phyloP scores from a whole-genome alignment of 2,113 vertebrate genomes.

The Hucho hucho region DNA sequence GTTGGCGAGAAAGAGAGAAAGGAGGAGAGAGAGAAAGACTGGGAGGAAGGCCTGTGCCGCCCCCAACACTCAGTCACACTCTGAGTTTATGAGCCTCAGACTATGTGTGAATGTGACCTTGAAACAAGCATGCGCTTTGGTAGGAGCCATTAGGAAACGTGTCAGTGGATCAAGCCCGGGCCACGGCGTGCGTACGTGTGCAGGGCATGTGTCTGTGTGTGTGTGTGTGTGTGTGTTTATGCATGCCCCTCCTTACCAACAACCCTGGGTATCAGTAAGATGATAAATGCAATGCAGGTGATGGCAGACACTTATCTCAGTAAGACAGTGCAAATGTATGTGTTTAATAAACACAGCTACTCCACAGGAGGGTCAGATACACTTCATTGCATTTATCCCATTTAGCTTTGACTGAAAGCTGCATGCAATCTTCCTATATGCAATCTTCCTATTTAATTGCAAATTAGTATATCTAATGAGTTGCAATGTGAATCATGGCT shows the following conservation, averaged over 20 bases:
- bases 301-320: conserved; percentile 24
- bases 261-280: conserved; percentile 17
- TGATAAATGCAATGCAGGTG: conserved; percentile 20
- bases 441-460: not conserved
- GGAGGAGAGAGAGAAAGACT: not conserved
- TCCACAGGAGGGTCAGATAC: not conserved
- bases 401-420: not conserved
- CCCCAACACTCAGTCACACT: conserved; percentile 17
- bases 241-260: not conserved
- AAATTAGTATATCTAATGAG: not conserved
- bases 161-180: not conserved
- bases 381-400: not conserved
- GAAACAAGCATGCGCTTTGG: conserved; percentile 15
- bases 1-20: not conserved
- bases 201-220: too few species aligned
- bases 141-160: conserved; percentile 10
- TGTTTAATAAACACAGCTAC: conserved; percentile 18
- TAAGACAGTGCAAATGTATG: conserved; percentile 10
- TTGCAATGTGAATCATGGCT: not conserved
- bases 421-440: too few species aligned
- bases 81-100: conserved; percentile 29
- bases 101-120: conserved; percentile 37
- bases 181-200: not conserved
- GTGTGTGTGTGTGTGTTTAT: too few species aligned
- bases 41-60: not conserved